Evolutionary conservation across 2,888 invertebrate species (phyloP).

Genomic region (Melipona beecheii): DNA sequence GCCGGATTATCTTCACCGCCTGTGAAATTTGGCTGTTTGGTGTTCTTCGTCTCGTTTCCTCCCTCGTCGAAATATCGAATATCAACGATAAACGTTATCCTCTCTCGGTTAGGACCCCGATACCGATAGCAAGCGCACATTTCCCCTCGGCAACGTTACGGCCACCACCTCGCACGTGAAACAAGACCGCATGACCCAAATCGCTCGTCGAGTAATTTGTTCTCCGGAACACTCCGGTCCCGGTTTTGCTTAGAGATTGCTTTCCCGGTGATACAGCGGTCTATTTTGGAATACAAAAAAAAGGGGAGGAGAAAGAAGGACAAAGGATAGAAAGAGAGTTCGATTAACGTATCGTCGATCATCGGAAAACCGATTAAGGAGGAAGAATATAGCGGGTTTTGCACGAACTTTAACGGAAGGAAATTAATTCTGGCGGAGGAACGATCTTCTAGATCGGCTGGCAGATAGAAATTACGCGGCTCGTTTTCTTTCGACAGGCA

Average conservation of each 20-base stretch:
- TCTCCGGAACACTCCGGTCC: not conserved
- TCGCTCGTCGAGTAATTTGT: slow-evolving; percentile 26
- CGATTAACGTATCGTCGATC: not conserved
- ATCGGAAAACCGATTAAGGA: not conserved
- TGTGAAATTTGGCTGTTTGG: slow-evolving; percentile 3
- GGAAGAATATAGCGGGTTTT: not conserved
- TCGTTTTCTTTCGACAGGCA: not conserved
- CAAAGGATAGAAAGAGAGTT: not conserved
- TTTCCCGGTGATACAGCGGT: slow-evolving; percentile 5
- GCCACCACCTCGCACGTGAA: slow-evolving; percentile 15
- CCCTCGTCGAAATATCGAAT: slow-evolving; percentile 43
- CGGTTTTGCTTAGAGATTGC: not conserved
- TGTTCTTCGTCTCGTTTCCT: not conserved
- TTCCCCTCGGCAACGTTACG: not conserved
- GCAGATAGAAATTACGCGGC: not conserved
- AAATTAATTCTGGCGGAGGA: not conserved
- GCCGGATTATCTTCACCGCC: not conserved
- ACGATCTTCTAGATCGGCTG: not conserved
- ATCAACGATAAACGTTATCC: slow-evolving; percentile 38
- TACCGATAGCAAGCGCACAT: slow-evolving; percentile 23
- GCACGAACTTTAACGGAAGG: not conserved
- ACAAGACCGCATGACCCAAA: slow-evolving; percentile 28
- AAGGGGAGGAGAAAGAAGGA: too few species aligned
- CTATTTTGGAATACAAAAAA: not conserved
- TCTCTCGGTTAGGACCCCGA: not conserved